Evolutionary conservation across 1,140 invertebrate species (phyloP), one percentile per base, ranked within the genome.

Genomic region (Dendroctonus valens): DNA sequence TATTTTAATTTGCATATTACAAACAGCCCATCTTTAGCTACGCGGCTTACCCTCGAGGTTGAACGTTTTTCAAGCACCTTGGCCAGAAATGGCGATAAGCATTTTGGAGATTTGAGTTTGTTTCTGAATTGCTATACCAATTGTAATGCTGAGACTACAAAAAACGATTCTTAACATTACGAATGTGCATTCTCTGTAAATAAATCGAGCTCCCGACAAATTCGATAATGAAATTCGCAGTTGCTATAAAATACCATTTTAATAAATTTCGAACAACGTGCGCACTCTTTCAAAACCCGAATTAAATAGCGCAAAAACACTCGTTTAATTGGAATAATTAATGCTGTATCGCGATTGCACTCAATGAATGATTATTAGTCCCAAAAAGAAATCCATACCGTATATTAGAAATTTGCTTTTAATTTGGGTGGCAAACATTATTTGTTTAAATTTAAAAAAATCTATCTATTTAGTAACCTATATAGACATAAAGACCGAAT

Each of bases 1-100:
- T 61, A 61, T 61, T 61, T 51, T 61, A 61, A 61, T 61, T 61
- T 61, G 48, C 46, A 61, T 59, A 49, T 59, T 59, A 49, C 46
- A 50, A 59, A 59, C 46, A 59, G 58, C 58, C 26, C 39, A 59
- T 50, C 40, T 59, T 49, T 50, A 50, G 46, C 44, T 49, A 59
- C 41, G 46, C 38, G 41, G 8, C 15, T 42, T 58, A 55, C 6
- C 26, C 53, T 55, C 26, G 53, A 26, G 39, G 7, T 41, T 8
- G 53, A 55, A 15, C 39, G 53, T 55, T 55, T 55, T 55, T 55
- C 8, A 15, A 55, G 39, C 26, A 55, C 39, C 41, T 41, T 55
- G 39, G 26, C 14, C 53, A 41, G 37, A 55, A 55, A 55, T 55
- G 11, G 50, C 26, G 2, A 46, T 9, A 46, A 26, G 26, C 26